Evolutionary conservation across 2,888 invertebrate species (phyloP), one percentile per base, ranked within the genome.

Genomic region (Ypsolopha scabrella): DNA sequence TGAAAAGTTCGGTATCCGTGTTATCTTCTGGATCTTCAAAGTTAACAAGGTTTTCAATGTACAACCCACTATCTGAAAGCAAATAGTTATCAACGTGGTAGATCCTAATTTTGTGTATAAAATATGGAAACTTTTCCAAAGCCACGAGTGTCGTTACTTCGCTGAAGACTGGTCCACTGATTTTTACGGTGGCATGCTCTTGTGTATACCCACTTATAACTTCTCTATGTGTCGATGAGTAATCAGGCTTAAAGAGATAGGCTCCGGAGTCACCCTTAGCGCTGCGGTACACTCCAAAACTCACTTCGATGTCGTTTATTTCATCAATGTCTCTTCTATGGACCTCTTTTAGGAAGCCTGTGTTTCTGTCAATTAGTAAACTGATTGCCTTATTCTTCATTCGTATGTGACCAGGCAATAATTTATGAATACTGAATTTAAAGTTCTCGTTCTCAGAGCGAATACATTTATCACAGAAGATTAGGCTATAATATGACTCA

Each of bases 261-360:
- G 99, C 98, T 0, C 99, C 99, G 9, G 97, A 97, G 72, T 96
- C 94, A 65, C 95, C 93, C 66, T 96, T 95, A 0, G 95, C 95
- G 54, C 97, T 97, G 41, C 93, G 91, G 68, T 98, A 98, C 0
- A 96, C 95, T 0, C 94, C 93, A 66, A 97, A 96, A 60, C 93
- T 92, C 50, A 96, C 88, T 33, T 91, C 91, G 57, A 94, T 92
- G 41, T 93, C 92, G 72, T 93, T 92, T 24, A 90, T 90, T 60
- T 91, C 91, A 0, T 92, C 91, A 11, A 90, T 90, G 45, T 90
- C 88, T 65, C 95, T 95, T 49, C 93, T 89, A 7, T 92, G 93
- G 1, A 97, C 88, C 11, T 93, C 91, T 62, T 93, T 91, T 61
- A 98, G 80, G 58, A 96, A 93, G 0, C 96, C 96, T 0, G 91